Percentiles rank a stretch among this genome's conserved stretches.
Evolutionary conservation across 2,888 invertebrate species (phyloP).

Genomic region (Sarcophaga subvicina): DNA sequence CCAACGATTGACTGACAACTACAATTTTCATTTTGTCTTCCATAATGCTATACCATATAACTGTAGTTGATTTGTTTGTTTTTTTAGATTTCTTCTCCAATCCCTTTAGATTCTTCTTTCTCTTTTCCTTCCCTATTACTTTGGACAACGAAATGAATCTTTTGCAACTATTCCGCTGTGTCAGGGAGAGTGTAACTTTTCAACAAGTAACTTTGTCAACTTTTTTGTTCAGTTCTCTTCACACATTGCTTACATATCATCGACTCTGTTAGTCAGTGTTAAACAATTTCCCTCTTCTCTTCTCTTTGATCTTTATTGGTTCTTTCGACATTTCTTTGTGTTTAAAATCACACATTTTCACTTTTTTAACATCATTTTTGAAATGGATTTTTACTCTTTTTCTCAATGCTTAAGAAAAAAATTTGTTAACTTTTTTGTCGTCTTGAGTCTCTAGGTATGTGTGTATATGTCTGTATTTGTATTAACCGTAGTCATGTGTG

Average conservation of each 20-base stretch:
- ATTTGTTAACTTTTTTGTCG: constrained; percentile 30
- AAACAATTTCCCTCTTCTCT: constrained; percentile 27
- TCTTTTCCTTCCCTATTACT: not conserved
- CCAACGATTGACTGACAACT: constrained; percentile 58
- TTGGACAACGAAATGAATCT: not conserved
- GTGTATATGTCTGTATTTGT: no score
- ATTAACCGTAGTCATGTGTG: no score
- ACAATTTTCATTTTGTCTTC: constrained; percentile 52
- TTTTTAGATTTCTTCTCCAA: not conserved
- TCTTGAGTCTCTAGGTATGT: constrained; percentile 23
- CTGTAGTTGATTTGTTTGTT: not conserved
- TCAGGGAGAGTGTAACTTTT: constrained; percentile 51
- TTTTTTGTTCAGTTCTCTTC: constrained; percentile 12
- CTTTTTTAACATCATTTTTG: constrained; percentile 31
- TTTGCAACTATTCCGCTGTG: constrained; percentile 60
- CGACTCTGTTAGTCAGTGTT: not conserved
- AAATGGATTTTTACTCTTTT: constrained; percentile 10
- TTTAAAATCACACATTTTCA: constrained; percentile 66
- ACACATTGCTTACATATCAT: not conserved
- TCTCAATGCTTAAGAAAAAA: constrained; percentile 26
- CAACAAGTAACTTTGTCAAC: constrained; percentile 63
- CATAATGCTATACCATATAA: constrained; percentile 1
- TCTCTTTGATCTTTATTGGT: constrained; percentile 46
- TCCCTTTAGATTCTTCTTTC: constrained; percentile 5
- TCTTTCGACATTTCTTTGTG: constrained; percentile 37